Base-by-base conservation (phyloP, 2,113 vertebrate species). In the Accipiter cooperii region DNA sequence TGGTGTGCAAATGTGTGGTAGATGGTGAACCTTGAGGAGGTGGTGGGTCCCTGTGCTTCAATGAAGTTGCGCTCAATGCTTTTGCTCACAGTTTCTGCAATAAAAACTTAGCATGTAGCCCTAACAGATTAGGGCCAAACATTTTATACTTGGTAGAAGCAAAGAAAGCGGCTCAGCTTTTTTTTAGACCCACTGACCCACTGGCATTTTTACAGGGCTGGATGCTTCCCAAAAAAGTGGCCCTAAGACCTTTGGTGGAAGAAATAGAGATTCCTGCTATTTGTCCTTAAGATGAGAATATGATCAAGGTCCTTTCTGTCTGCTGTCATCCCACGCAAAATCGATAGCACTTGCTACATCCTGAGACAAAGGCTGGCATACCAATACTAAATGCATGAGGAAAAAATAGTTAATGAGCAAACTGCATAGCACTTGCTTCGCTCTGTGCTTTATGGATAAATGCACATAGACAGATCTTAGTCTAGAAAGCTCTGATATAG, bases 1-100 rank as follows among this genome's bases (percentile, higher is more conserved):
- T 76, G 26, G 19, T 44, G 10, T 6, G 8, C 20, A 66, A 2
- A 1, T 2, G 6, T 2, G 2, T 34, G 28, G 36, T 13, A 54
- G 51, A 13, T 4, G n/a, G 40, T 54, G 65, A 84, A 49, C 14
- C 33, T 40, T 57, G 28, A 70, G 34, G 31, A 69, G 28, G 4
- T 29, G 24, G 17, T 31, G 4, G 12, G 10, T 47, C 24, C 20
- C 51, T 40, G 24, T 34, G 63, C 58, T 87, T 47, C 76, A 70
- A 1, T 13, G 31, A 1, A 1, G 10, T 74, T 89, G 4, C 19
- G 10, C 66, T 80, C 75, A 83, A 36, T 65, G 34, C 38, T 51
- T 73, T 73, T 71, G 24, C 9, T 34, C 34, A 42, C 9, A 51
- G 26, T 75, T 95, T 71, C 46, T 81, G 29, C 2, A 0, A 0